Evolutionary conservation across 2,113 vertebrate genomes (phyloP).

Genomic region (Colossoma macropomum): DNA sequence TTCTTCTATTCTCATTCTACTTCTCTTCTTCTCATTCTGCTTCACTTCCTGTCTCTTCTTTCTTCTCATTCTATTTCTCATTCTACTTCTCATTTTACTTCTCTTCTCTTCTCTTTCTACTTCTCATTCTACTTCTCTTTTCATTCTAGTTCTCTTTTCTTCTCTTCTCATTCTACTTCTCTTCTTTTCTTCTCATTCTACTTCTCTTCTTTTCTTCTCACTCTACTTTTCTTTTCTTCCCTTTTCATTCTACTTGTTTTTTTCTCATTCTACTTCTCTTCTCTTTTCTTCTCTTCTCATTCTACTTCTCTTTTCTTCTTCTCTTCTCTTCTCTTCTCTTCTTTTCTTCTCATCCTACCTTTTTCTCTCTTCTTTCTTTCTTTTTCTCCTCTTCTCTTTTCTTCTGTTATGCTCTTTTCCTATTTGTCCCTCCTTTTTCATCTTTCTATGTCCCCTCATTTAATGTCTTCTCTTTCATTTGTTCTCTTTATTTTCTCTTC

Average conservation of each 20-base stretch:
- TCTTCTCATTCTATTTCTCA: background rate
- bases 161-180: background rate
- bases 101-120: background rate
- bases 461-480: too few relatives aligned
- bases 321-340: background rate
- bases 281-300: background rate
- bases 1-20: background rate
- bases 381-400: too few relatives aligned
- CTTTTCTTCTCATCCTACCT: too few relatives aligned
- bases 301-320: background rate
- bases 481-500: too few relatives aligned
- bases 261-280: background rate
- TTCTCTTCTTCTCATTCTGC: background rate
- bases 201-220: background rate
- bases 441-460: too few relatives aligned
- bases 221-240: too few relatives aligned
- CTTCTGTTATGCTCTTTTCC: background rate
- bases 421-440: too few relatives aligned
- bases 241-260: too few relatives aligned
- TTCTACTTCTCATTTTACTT: background rate
- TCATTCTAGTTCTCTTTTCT: background rate
- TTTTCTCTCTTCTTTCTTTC: background rate
- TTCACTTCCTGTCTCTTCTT: background rate
- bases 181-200: too few relatives aligned
- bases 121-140: too few relatives aligned